Evolutionary conservation across 92 coral and sea anemone genomes (phyloP), one percentile per base, ranked within the genome.

Genomic region (Phenganax marumi): DNA sequence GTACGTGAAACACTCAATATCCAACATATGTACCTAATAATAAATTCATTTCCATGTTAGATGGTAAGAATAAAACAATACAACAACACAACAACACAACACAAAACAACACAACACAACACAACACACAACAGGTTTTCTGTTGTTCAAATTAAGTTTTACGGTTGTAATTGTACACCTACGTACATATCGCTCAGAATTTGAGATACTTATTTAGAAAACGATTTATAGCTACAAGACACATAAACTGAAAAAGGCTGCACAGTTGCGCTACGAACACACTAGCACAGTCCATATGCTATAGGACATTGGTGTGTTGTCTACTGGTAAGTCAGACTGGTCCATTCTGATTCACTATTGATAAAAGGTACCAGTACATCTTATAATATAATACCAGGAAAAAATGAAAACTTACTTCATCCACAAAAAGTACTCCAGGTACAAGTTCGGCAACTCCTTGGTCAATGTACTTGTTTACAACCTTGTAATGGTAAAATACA

Each of bases 391-490:
- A 56, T 56, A 71, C 60, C 33, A 58, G 43, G 5, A 33, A 33
- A 33, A 33, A 33, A 83, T 12, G 23, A 69, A 8, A 58, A 68
- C 91, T 50, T 57, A 89, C 99, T 93, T 96, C 99, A 74, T 96
- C 99, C 17, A 96, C 89, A 83, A 96, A 96, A 73, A 96, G 89
- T 16, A 96, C 99, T 18, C 99, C 99, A 61, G 99, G 99, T 12
- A 96, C 99, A 62, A 96, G 93, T 65, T 96, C 99, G 50, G 99
- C 99, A 33, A 96, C 94, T 66, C 99, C 99, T 80, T 96, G 99
- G 77, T 96, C 99, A 50, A 96, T 96, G 84, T 96, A 96, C 46
- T 96, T 96, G 85, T 96, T 96, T 10, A 96, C 99, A 69, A 96
- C 99, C 99, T 96, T 14, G 8, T 54, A 33, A 43, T 8, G 12